Percentiles rank a stretch among this genome's conserved stretches.
Evolutionary conservation across 2,888 invertebrate species (phyloP).

Genomic region (Machimus rusticus): DNA sequence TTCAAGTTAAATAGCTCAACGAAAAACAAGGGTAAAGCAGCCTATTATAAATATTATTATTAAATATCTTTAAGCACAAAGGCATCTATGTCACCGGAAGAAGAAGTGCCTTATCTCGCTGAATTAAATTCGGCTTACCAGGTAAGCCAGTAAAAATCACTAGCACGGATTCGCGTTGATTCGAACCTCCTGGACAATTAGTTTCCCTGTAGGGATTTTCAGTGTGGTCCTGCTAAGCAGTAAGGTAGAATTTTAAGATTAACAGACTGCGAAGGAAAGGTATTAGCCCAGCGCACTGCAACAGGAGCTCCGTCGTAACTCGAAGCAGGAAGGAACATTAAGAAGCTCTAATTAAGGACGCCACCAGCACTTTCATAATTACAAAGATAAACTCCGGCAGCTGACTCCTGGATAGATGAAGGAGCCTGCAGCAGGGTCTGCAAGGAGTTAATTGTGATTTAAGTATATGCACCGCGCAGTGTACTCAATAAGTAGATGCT

Average conservation of each 20-base stretch:
- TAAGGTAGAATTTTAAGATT: background rate
- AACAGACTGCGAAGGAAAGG: background rate
- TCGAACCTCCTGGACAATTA: background rate
- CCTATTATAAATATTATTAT: background rate
- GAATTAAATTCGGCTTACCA: background rate
- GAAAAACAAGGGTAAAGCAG: background rate
- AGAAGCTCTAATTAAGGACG: background rate
- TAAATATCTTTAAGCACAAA: background rate
- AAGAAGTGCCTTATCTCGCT: background rate
- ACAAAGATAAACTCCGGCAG: background rate
- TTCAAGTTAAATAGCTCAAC: background rate
- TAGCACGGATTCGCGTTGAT: background rate
- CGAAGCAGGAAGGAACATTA: background rate
- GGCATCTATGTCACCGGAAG: background rate
- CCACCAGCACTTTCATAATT: background rate
- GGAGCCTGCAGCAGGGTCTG: background rate
- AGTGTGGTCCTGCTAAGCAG: background rate
- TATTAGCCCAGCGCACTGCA: background rate
- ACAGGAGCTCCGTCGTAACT: background rate
- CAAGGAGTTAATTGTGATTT: background rate
- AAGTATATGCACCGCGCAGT: background rate
- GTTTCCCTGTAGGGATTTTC: background rate
- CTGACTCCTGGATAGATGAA: background rate
- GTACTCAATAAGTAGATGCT: background rate
- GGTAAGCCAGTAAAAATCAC: background rate